Percentiles rank a stretch among this genome's conserved stretches.
These are phyloP conservation scores for Yponomeuta plumbellus DNA, from an alignment of 2,888 invertebrate genomes.

Conservation along the genomic window DNA sequence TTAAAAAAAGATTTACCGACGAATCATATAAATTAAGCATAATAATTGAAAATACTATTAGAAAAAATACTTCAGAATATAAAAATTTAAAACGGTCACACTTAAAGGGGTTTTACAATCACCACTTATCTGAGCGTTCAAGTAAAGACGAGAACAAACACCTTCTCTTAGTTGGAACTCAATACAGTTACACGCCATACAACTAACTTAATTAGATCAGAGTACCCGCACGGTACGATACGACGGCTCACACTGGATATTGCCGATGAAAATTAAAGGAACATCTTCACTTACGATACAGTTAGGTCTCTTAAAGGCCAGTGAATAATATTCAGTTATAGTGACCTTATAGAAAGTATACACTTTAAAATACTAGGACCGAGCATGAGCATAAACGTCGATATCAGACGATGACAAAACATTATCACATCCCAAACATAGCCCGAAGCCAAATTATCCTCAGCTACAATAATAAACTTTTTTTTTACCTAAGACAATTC, in stretches of 20 bases:
- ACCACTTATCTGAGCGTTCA: constrained; percentile 29
- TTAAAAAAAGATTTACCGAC: constrained; percentile 7
- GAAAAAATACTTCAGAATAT: constrained; percentile 10
- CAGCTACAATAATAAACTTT: constrained; percentile 10
- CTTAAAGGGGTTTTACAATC: constrained; percentile 55
- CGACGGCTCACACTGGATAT: constrained; percentile 28
- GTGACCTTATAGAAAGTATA: constrained; percentile 51
- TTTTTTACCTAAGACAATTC: constrained; percentile 1
- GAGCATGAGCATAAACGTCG: constrained; percentile 2
- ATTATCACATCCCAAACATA: constrained; percentile 2
- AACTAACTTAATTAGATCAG: constrained; percentile 49
- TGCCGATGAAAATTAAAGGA: constrained; percentile 36
- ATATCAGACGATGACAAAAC: background rate
- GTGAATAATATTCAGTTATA: constrained; percentile 64
- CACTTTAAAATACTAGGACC: constrained; percentile 3
- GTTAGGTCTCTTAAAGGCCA: constrained; percentile 46
- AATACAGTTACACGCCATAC: constrained; percentile 65
- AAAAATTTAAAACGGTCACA: constrained; percentile 22
- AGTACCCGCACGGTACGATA: constrained; percentile 58
- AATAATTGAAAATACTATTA: constrained; percentile 3
- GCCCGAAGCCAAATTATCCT: constrained; percentile 6
- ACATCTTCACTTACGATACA: constrained; percentile 48
- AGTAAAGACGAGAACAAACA: constrained; percentile 48
- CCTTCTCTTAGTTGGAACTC: constrained; percentile 39
- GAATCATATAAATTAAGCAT: constrained; percentile 3